These are phyloP conservation scores for Tiliacea citrago DNA, from an alignment of 2,888 invertebrate genomes.

Conservation along the genomic window DNA sequence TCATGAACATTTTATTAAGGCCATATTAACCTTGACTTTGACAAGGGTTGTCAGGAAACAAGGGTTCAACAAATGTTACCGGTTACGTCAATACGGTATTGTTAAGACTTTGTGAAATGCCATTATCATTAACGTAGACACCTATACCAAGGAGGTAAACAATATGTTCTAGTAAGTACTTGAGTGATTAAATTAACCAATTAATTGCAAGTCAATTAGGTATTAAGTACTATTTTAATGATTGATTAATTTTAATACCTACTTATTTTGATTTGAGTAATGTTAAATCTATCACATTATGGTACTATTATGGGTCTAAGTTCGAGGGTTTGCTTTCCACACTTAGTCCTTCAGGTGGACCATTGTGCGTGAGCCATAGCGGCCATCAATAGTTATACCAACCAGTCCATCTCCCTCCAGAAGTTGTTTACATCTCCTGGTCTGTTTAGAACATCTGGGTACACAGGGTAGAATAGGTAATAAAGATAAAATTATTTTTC, in stretches of 20 bases:
- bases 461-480: neutral
- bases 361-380: no score
- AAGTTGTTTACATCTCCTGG: no score
- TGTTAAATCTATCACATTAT: neutral
- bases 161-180: neutral
- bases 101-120: neutral
- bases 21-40: conserved; percentile 31
- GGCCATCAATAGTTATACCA: no score
- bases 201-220: neutral
- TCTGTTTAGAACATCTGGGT: neutral
- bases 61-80: conserved; percentile 22
- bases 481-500: neutral
- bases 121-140: neutral
- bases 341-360: no score
- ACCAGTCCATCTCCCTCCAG: no score
- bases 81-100: conserved; percentile 9
- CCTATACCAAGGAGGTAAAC: neutral
- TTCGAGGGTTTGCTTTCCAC: no score
- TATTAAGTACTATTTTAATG: neutral
- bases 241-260: neutral
- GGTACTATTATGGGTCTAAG: no score
- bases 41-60: conserved; percentile 25
- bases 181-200: neutral
- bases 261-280: neutral
- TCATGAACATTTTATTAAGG: conserved; percentile 36